Base-by-base conservation (phyloP, 2,888 invertebrate genomes). In the Synergus laeviventris region DNA sequence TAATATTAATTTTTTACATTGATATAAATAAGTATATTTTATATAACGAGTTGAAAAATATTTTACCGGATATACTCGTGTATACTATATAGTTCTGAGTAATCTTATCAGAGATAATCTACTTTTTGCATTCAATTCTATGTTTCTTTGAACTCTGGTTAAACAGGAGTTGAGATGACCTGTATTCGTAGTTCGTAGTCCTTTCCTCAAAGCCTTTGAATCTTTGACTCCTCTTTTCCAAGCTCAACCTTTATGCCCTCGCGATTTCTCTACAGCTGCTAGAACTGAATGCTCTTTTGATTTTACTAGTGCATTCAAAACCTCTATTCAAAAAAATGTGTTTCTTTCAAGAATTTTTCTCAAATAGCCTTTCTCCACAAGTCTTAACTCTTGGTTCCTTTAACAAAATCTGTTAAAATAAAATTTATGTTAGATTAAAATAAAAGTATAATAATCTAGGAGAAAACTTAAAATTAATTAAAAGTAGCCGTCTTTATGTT, bases 241-340 rank as follows among this genome's bases (percentile, higher is more conserved):
- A 66, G 24, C 42, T 42, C 21, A 66, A 24, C 64, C 42, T 66
- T 66, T 66, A 66, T 64, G 18, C 42, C 42, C 39, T 66, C 42
- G 64, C 42, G 64, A 64, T 64, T 42, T 42, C 24, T 66, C 64
- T 42, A 42, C 64, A 42, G 42, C 64, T 66, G 42, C 64, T 66
- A 24, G 42, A 42, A 42, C 24, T 66, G 21, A 38, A 14, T 66
- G 64, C 64, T 42, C 42, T 24, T 66, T 66, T 66, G 64, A 66
- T 42, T 66, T 66, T 42, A 24, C 42, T 21, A 42, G 21, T 14
- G 21, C 64, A 66, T 4, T 66, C 64, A 42, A 66, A 66, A 66
- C 42, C 24, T n/a, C 42, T 24, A 16, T 66, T 38, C 42, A 66
- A 31, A 31, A 31, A 31, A 31, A 31, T 31, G 31, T 31, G 5